Evolutionary conservation across 1,140 invertebrate species (phyloP), one percentile per base, ranked within the genome.

Genomic region (Lamellibrachia luymesi): DNA sequence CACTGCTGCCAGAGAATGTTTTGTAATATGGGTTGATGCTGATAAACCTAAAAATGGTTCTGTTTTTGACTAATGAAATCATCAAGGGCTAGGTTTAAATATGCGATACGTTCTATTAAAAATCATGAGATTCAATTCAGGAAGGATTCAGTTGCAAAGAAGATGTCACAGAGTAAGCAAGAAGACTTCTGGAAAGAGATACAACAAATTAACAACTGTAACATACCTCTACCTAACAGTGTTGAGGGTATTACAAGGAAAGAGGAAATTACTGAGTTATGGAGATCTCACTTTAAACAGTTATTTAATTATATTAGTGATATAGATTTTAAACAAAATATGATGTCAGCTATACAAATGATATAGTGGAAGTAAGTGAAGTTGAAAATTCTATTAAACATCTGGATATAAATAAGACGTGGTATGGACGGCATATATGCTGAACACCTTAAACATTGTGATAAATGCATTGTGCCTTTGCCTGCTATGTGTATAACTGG

Each of bases 1-100:
- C 22, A 51, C 90, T 91, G 90, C 90, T 51, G 90, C 38, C 90
- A 91, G 90, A n/a, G n/a, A 91, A 91, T 91, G 7, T 22, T 91
- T 91, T 91, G 90, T 91, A 91, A 91, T 91, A n/a, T 91, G 90
- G n/a, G 90, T 91, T 91, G 90, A 91, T 91, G 90, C 90, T 91
- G 50, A n/a, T 7, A 91, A 13, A 38, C 90, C 25, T 80, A 22
- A 91, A 38, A 13, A 7, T 38, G 90, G 90, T 91, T n/a, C 7
- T 38, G 90, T 91, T 50, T 91, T 7, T 13, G 2, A 2, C 7
- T n/a, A 91, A 91, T 91, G 90, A 80, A 91, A 91, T 5, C 90
- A 91, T 91, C 90, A 2, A 91, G 25, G 90, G 90, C 25, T 7
- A 91, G 7, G 90, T 91, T 91, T 91, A 91, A 38, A 91, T 91